Percentiles rank a stretch among this genome's conserved stretches.
Conservation (phyloP, 2,113 vertebrate species). For the Vicugna pacos region DNA sequence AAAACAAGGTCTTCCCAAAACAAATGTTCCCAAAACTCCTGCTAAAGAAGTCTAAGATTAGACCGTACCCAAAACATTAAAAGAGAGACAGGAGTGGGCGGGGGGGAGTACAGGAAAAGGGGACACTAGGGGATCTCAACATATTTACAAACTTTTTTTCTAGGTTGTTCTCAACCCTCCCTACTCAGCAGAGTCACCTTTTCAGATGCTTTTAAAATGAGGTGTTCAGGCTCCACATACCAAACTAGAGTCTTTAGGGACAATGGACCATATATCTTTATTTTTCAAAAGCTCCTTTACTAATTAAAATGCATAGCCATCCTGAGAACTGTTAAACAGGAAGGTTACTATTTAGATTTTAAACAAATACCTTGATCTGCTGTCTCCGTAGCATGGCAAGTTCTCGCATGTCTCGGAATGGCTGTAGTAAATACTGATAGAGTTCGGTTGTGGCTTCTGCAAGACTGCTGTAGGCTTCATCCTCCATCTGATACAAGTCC, state of each 20-base stretch:
- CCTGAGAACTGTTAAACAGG: background rate
- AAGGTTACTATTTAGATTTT: background rate
- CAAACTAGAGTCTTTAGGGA: background rate
- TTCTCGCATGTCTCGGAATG: constrained; percentile 98
- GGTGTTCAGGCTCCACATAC: background rate
- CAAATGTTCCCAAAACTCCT: constrained; percentile 17
- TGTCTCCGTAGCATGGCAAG: constrained; percentile 97
- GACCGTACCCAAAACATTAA: background rate
- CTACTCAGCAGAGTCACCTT: background rate
- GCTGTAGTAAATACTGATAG: constrained; percentile 98
- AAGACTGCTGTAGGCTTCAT: constrained; percentile 93
- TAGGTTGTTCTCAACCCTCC: background rate
- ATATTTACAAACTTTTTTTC: background rate
- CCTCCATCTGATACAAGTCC: constrained; percentile 96
- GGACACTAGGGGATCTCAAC: background rate
- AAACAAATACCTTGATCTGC: constrained; percentile 95
- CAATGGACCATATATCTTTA: background rate
- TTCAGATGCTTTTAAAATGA: constrained; percentile 6
- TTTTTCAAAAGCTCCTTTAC: background rate
- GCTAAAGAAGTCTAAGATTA: background rate
- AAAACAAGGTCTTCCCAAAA: background rate
- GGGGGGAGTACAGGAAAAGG: background rate
- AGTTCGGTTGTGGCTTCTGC: constrained; percentile 96
- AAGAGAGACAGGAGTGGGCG: background rate
- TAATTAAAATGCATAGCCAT: background rate